Percentiles rank a stretch among this genome's conserved stretches.
Evolutionary conservation across 2,113 vertebrate genomes (phyloP).

Genomic region (Rynchops niger): DNA sequence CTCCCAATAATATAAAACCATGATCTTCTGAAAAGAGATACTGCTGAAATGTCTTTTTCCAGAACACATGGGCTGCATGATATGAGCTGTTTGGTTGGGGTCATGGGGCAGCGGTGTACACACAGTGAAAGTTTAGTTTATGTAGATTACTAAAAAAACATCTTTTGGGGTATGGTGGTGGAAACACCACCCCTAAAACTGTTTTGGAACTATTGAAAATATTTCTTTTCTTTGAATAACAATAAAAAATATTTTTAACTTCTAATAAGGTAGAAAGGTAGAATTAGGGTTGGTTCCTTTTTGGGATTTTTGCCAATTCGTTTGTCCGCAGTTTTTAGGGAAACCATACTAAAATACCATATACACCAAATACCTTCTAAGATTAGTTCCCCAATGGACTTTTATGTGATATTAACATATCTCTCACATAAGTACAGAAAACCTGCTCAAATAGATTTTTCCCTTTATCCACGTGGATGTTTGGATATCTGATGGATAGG

Average conservation of each 20-base stretch:
- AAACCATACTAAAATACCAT: background rate
- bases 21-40: background rate
- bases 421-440: background rate
- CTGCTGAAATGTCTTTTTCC: background rate
- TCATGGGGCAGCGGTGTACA: no score
- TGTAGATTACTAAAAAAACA: background rate
- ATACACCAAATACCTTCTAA: background rate
- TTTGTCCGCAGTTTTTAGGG: background rate
- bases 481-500: background rate
- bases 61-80: background rate
- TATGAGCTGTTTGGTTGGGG: background rate
- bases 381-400: background rate
- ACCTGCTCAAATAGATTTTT: background rate
- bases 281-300: background rate
- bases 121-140: background rate
- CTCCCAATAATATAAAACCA: background rate
- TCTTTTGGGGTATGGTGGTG: background rate
- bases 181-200: background rate
- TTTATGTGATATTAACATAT: background rate
- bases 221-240: background rate
- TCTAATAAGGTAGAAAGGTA: background rate
- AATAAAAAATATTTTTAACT: background rate
- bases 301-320: accelerated
- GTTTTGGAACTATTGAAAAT: background rate
- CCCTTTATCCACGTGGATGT: background rate